phyloP scores from a whole-genome alignment of 2,888 invertebrate species.

The Lissocephala sabroskyi region DNA sequence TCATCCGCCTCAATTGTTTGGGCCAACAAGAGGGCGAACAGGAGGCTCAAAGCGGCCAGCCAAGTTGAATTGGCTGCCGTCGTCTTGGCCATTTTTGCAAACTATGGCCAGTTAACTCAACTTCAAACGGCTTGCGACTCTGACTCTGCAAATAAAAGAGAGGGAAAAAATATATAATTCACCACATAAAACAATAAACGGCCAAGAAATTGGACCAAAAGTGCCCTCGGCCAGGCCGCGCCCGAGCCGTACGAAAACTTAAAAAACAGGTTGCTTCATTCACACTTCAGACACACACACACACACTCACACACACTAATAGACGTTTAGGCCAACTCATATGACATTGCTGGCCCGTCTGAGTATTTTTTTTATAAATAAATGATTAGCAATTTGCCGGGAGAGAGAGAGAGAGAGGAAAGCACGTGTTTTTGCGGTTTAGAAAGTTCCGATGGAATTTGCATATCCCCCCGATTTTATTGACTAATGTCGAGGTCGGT shows the following conservation, averaged over 20 bases:
- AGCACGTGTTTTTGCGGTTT: slow-evolving; percentile 53
- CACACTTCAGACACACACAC: slow-evolving; percentile 24
- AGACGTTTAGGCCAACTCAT: neutral
- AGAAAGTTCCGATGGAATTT: slow-evolving; percentile 45
- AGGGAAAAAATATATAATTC: too few relatives aligned
- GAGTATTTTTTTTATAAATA: slow-evolving; percentile 12
- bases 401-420: neutral
- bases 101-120: slow-evolving; percentile 23
- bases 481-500: slow-evolving; percentile 18
- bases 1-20: slow-evolving; percentile 61
- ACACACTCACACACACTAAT: slow-evolving; percentile 5
- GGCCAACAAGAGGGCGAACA: slow-evolving; percentile 30
- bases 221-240: neutral
- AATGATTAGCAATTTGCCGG: slow-evolving; percentile 20
- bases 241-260: neutral
- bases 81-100: slow-evolving; percentile 66
- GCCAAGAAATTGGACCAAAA: slow-evolving; percentile 14
- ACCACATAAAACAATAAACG: slow-evolving; percentile 15
- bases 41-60: slow-evolving; percentile 71
- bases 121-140: slow-evolving; percentile 32
- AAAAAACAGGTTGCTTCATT: slow-evolving; percentile 36
- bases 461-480: slow-evolving; percentile 22
- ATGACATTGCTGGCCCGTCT: slow-evolving; percentile 17
- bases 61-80: slow-evolving; percentile 72
- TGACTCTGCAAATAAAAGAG: slow-evolving; percentile 9